Evolutionary conservation across 2,113 vertebrate species (phyloP), one percentile per base, ranked within the genome.

Genomic region (Rutilus rutilus): DNA sequence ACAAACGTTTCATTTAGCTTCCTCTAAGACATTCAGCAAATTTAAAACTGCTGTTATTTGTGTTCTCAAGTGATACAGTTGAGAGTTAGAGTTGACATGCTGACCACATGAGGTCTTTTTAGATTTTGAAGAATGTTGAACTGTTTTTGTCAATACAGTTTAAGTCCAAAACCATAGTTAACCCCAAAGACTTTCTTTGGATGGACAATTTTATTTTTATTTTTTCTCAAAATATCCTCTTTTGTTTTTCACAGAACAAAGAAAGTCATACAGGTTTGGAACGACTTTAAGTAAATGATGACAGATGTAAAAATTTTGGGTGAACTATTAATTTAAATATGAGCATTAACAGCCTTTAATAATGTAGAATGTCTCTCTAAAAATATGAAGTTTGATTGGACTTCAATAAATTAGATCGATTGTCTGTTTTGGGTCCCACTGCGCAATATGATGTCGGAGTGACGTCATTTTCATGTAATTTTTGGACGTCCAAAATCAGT

Each of bases 41-140:
- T 90, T 77, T 80, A 86, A 93, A 92, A 89, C 67, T 45, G 25
- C 52, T 25, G 59, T 60, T 88, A 86, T 92, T 91, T 93, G 88
- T 92, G 92, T 92, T 93, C 59, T 19, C 62, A 69, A 65, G 64
- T 69, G 2, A 57, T 23, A 57, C 54, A 57, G 0, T 23, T 23
- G 3, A 33, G 33, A 33, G 33, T 4, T 33, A 23, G 54, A 7
- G 54, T 57, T 2, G 19, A 57, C 21, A 69, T 36, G 65, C 65
- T 36, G 30, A 69, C 30, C 17, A 69, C 19, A 36, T 17, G 30
- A 21, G 6, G 19, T 57, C 36, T 69, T 69, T 69, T 39, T 23
- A 39, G 11, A 71, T 39, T 69, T 71, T 39, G 19, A 71, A 39
- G 19, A 71, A 71, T 11, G 19, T 36, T 36, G 17, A 4, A 23